Conservation (phyloP, 2,113 vertebrate genomes). For the Albula goreensis region DNA sequence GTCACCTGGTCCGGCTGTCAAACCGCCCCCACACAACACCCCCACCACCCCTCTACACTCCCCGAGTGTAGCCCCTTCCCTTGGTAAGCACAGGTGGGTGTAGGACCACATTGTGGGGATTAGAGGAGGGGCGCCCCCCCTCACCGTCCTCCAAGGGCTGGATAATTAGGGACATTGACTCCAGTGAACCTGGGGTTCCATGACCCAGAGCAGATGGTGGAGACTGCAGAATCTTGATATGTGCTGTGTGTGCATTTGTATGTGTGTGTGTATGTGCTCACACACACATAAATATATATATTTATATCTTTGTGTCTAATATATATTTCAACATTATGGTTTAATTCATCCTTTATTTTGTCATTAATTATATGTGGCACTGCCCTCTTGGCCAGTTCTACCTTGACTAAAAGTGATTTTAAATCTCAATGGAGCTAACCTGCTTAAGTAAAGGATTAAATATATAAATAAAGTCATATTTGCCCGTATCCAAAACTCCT, state of each 20-base stretch:
- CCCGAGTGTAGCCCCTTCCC: slow-evolving; percentile 39
- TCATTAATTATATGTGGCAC: too few species aligned
- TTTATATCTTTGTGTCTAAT: slow-evolving; percentile 7
- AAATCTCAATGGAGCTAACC: too few species aligned
- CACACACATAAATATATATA: slow-evolving; percentile 7
- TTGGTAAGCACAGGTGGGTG: slow-evolving; percentile 73
- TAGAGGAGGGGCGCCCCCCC: slow-evolving; percentile 55
- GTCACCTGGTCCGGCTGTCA: slow-evolving; percentile 64
- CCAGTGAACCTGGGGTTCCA: slow-evolving; percentile 77
- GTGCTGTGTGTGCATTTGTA: slow-evolving; percentile 34
- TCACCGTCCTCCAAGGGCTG: slow-evolving; percentile 47
- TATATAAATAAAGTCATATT: too few species aligned
- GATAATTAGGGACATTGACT: slow-evolving; percentile 77
- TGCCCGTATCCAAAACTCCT: too few species aligned
- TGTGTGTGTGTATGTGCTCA: not conserved
- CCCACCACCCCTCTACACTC: slow-evolving; percentile 48
- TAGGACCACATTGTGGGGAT: slow-evolving; percentile 78
- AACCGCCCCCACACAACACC: slow-evolving; percentile 19
- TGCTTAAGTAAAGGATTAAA: too few species aligned
- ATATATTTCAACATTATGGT: too few species aligned
- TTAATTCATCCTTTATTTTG: too few species aligned
- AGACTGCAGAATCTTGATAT: slow-evolving; percentile 51
- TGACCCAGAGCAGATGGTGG: slow-evolving; percentile 73
- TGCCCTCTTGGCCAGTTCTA: too few species aligned
- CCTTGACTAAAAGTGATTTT: too few species aligned